Percentiles rank a stretch among this genome's conserved stretches.
phyloP scores from a whole-genome alignment of 2,797 vertebrate species.

The Salarias fasciatus region DNA sequence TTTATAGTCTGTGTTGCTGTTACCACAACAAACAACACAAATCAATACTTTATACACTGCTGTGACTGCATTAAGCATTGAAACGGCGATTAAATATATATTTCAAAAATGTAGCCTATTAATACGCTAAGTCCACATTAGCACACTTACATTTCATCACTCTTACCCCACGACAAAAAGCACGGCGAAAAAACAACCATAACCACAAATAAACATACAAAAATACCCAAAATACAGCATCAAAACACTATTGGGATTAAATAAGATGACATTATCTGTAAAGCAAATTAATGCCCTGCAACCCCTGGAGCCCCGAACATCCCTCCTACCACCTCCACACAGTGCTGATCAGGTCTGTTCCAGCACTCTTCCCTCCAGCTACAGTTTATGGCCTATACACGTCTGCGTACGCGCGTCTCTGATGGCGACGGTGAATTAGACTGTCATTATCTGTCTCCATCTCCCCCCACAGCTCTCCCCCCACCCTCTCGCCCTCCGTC shows the following conservation, averaged over 20 bases:
- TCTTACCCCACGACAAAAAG: slow-evolving; percentile 18
- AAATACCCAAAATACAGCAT: slow-evolving; percentile 57
- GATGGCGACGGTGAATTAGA: slow-evolving; percentile 68
- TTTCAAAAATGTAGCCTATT: slow-evolving; percentile 7
- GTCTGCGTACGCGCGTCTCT: slow-evolving; percentile 61
- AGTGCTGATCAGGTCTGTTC: slow-evolving; percentile 63
- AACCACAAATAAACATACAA: slow-evolving; percentile 47
- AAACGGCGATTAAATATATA: not conserved
- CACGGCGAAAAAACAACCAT: slow-evolving; percentile 19
- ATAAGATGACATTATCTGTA: slow-evolving; percentile 66
- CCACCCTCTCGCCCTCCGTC: slow-evolving; percentile 28
- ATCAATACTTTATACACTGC: too few relatives aligned
- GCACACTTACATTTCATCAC: slow-evolving; percentile 34
- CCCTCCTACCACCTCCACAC: slow-evolving; percentile 69
- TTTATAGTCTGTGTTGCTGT: too few relatives aligned
- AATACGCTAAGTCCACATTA: slow-evolving; percentile 10
- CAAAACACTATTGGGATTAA: slow-evolving; percentile 64
- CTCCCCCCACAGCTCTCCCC: slow-evolving; percentile 55
- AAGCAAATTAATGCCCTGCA: slow-evolving; percentile 65
- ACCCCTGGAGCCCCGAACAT: slow-evolving; percentile 34
- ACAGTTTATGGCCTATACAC: slow-evolving; percentile 55
- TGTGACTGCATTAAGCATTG: not conserved
- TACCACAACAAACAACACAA: too few relatives aligned
- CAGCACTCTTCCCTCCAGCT: slow-evolving; percentile 68
- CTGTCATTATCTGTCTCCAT: slow-evolving; percentile 75